These are phyloP conservation scores for Ia io DNA, from an alignment of 2,113 vertebrate genomes.

Conservation along the genomic window DNA sequence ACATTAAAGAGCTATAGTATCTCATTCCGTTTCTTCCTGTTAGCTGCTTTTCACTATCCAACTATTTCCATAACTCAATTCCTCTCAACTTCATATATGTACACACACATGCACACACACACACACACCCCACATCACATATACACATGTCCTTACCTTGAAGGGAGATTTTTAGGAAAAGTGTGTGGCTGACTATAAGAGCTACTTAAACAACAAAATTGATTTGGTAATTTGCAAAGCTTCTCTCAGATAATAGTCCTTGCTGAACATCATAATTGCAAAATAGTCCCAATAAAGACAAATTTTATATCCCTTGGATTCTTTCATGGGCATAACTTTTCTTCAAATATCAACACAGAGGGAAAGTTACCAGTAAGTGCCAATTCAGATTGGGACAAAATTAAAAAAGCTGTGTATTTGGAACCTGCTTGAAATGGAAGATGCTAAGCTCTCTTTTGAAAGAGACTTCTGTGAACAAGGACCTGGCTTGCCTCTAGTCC, in stretches of 20 bases:
- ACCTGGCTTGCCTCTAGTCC: background rate
- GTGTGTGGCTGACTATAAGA: background rate
- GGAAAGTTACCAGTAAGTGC: slow-evolving; percentile 22
- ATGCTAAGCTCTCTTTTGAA: slow-evolving; percentile 18
- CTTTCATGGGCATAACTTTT: background rate
- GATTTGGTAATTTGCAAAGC: background rate
- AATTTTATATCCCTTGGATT: slow-evolving; percentile 52
- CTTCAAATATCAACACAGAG: slow-evolving; percentile 16
- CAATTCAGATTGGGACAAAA: slow-evolving; percentile 37
- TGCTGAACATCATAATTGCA: slow-evolving; percentile 28
- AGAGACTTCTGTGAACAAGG: slow-evolving; percentile 38
- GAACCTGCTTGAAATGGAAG: background rate
- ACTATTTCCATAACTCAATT: background rate
- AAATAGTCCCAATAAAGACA: slow-evolving; percentile 17
- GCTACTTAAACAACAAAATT: background rate
- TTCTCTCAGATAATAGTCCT: background rate
- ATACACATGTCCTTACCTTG: background rate
- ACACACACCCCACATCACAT: background rate
- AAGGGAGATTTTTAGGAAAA: background rate
- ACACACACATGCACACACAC: background rate
- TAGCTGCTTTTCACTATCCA: background rate
- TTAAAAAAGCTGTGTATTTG: slow-evolving; percentile 25
- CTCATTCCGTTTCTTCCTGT: background rate
- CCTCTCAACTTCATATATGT: background rate
- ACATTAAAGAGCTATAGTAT: background rate